A percentile compares a stretch with the other conserved stretches of the same genome.
These are phyloP conservation scores for Sardinella longiceps DNA, from an alignment of 2,797 vertebrate species.

Conservation along the genomic window DNA sequence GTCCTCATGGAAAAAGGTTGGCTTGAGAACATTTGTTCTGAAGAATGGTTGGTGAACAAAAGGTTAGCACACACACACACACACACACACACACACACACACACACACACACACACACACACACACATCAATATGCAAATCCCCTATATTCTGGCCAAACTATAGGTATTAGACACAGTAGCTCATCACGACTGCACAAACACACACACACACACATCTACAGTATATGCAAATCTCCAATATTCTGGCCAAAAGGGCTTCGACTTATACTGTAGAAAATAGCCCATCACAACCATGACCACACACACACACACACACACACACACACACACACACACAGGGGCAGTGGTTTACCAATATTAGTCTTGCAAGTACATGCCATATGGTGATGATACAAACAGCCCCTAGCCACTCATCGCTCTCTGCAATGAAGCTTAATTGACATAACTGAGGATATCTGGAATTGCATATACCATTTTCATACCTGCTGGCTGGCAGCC, in stretches of 20 bases:
- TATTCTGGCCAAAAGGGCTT: too few species aligned
- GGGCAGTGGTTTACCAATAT: constrained; percentile 9
- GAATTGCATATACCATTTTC: constrained; percentile 11
- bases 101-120: background rate
- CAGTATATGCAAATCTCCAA: too few species aligned
- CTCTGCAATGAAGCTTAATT: constrained; percentile 29
- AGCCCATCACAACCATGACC: too few species aligned
- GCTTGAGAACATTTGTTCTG: too few species aligned
- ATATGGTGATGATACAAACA: background rate
- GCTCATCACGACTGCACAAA: background rate
- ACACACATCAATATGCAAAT: background rate
- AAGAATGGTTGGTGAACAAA: too few species aligned
- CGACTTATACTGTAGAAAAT: too few species aligned
- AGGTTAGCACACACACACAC: background rate
- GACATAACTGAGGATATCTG: constrained; percentile 15
- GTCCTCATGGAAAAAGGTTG: too few species aligned
- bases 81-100: background rate
- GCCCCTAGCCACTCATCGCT: constrained; percentile 18
- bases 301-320: background rate
- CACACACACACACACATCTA: constrained; percentile 11
- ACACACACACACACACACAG: background rate
- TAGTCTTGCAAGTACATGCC: constrained; percentile 23
- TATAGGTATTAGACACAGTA: background rate
- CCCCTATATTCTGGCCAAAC: background rate
- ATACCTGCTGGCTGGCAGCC: constrained; percentile 1